Evolutionary conservation across 1,140 invertebrate species (phyloP).

Genomic region (Propsilocerus akamusi): DNA sequence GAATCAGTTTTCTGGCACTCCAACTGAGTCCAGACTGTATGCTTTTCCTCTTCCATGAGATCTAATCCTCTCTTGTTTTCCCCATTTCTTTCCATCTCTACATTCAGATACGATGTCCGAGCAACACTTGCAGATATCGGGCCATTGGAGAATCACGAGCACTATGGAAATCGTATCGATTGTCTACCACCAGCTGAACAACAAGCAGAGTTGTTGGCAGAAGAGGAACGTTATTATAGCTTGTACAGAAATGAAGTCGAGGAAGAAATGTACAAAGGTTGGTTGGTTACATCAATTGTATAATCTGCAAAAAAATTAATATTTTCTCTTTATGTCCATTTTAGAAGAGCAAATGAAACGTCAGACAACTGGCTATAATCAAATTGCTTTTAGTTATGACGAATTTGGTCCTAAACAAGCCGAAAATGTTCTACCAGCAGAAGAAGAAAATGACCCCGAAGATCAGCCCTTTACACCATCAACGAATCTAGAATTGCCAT

Average conservation of each 20-base stretch:
- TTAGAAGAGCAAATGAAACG: slow-evolving; percentile 83
- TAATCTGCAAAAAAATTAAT: slow-evolving; percentile 2
- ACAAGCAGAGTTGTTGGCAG: slow-evolving; percentile 68
- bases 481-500: slow-evolving; percentile 48
- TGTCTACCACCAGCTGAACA: slow-evolving; percentile 59
- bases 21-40: neutral
- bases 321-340: slow-evolving; percentile 6
- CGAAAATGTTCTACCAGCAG: neutral
- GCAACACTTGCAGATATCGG: slow-evolving; percentile 67
- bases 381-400: slow-evolving; percentile 67
- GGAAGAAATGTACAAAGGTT: slow-evolving; percentile 67
- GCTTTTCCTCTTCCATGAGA: neutral
- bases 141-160: slow-evolving; percentile 47
- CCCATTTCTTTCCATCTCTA: neutral
- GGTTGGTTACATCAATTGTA: slow-evolving; percentile 12
- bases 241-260: slow-evolving; percentile 73
- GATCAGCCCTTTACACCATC: slow-evolving; percentile 46
- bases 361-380: slow-evolving; percentile 38
- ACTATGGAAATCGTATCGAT: slow-evolving; percentile 42
- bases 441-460: slow-evolving; percentile 33
- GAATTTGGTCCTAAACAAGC: slow-evolving; percentile 22
- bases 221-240: slow-evolving; percentile 77
- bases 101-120: slow-evolving; percentile 81
- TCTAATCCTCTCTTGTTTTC: neutral
- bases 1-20: neutral